Conservation (phyloP, 2,113 vertebrate genomes). For the Phalacrocorax carbo region DNA sequence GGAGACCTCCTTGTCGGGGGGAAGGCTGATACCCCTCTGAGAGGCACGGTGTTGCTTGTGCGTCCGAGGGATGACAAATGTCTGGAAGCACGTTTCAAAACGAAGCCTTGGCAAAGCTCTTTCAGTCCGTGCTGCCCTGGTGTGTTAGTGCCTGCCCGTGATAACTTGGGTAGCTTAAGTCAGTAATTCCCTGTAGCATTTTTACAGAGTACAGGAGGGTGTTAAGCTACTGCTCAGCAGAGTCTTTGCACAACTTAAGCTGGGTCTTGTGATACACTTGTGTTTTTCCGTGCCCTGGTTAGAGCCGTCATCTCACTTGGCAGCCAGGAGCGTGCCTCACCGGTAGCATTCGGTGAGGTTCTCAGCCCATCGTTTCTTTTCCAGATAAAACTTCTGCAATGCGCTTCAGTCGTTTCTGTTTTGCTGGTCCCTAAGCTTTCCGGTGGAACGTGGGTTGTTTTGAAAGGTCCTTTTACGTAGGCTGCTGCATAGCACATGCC, state of each 20-base stretch:
- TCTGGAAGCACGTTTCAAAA: not conserved
- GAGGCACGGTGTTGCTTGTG: not conserved
- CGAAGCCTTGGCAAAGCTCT: too few species aligned
- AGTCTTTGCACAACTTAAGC: not conserved
- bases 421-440: not conserved
- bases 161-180: accelerated
- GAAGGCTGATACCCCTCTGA: not conserved
- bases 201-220: not conserved
- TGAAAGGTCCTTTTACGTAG: not conserved
- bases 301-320: not conserved
- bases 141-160: not conserved
- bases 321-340: too few species aligned
- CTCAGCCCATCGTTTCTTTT: not conserved
- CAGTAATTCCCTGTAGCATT: accelerated
- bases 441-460: not conserved
- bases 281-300: not conserved
- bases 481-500: not conserved
- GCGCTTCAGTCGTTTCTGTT: not conserved
- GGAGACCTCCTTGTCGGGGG: too few species aligned
- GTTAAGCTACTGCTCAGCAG: not conserved
- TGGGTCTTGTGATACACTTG: too few species aligned
- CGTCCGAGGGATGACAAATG: not conserved
- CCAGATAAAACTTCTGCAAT: not conserved
- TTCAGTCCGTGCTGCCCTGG: not conserved
- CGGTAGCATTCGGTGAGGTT: not conserved